Conservation (phyloP, 2,113 vertebrate species). For the Arothron firmamentum region DNA sequence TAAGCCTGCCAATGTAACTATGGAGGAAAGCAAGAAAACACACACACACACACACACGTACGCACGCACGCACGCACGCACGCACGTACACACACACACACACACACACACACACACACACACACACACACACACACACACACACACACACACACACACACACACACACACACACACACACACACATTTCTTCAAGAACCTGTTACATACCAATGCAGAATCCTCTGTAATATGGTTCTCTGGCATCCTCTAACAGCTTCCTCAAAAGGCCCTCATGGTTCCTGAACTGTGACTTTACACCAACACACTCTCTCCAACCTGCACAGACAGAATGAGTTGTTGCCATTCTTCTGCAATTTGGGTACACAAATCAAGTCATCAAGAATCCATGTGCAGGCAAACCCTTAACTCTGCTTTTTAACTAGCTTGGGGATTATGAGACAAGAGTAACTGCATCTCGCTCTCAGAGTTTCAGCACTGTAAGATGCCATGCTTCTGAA, state of each 20-base stretch:
- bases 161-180: too few relatives aligned
- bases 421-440: conserved; percentile 24
- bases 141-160: too few relatives aligned
- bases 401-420: conserved; percentile 7
- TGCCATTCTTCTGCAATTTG: conserved; percentile 20
- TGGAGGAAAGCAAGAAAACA: background rate
- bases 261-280: conserved; percentile 58
- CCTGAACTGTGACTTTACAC: conserved; percentile 63
- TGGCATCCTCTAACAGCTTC: conserved; percentile 70
- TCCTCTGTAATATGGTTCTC: conserved; percentile 63
- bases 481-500: conserved; percentile 15
- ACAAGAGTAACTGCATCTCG: background rate
- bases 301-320: conserved; percentile 74
- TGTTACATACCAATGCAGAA: conserved; percentile 65
- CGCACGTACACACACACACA: too few relatives aligned
- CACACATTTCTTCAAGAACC: background rate
- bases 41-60: too few relatives aligned
- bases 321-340: conserved; percentile 12
- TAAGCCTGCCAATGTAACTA: background rate
- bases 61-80: too few relatives aligned
- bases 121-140: too few relatives aligned
- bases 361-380: conserved; percentile 22
- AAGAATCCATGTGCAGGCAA: conserved; percentile 21
- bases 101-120: too few relatives aligned
- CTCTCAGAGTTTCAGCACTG: conserved; percentile 11